These are phyloP conservation scores for Pantelozetes paolii DNA, from an alignment of 2,888 invertebrate species.

Conservation along the genomic window DNA sequence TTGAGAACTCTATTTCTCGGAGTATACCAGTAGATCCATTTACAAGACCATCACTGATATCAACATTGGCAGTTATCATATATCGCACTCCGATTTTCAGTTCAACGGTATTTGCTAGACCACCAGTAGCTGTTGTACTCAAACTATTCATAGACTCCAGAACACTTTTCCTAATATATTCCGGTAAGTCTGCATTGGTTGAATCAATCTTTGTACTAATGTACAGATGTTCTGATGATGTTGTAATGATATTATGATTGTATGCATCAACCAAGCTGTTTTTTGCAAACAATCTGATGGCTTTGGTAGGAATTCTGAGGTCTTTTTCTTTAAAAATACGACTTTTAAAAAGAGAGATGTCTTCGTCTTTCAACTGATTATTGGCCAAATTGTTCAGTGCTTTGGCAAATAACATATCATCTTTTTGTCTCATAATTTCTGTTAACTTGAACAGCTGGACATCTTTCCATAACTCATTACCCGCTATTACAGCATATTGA, in stretches of 20 bases:
- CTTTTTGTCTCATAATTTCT: slow-evolving; percentile 46
- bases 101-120: not conserved
- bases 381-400: slow-evolving; percentile 44
- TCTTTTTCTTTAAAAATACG: not conserved
- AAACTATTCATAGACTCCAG: not conserved
- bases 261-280: not conserved
- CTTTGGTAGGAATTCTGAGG: not conserved
- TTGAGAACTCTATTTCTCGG: not conserved
- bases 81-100: slow-evolving; percentile 42
- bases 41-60: slow-evolving; percentile 45
- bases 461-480: not conserved
- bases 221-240: not conserved
- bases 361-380: slow-evolving; percentile 36
- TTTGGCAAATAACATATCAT: slow-evolving; percentile 42
- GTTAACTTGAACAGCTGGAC: slow-evolving; percentile 42
- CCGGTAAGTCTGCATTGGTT: not conserved
- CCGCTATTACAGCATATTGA: not conserved
- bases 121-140: not conserved
- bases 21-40: slow-evolving; percentile 46
- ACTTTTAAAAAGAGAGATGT: not conserved
- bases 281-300: not conserved
- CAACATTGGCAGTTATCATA: slow-evolving; percentile 46
- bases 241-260: not conserved
- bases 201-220: not conserved
- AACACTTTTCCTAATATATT: not conserved